Evolutionary conservation across 2,888 invertebrate species (phyloP).

Genomic region (Norana najaformis): DNA sequence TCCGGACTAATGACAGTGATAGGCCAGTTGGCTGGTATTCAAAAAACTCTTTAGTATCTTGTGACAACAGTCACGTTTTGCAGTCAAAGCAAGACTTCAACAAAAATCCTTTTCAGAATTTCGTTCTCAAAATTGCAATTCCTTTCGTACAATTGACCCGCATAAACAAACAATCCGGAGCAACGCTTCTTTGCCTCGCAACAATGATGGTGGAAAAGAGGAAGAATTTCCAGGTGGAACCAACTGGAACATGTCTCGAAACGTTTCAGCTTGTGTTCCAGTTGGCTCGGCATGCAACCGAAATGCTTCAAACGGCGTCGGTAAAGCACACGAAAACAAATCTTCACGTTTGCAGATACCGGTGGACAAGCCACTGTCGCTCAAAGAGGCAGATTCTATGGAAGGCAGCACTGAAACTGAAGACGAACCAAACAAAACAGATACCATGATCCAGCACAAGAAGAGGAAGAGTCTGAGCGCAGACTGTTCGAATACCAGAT

Average conservation of each 20-base stretch:
- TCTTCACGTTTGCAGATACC: not conserved
- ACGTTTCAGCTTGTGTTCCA: not conserved
- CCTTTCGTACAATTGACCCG: too few species aligned
- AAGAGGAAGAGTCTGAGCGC: conserved; percentile 53
- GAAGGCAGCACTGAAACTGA: conserved; percentile 47
- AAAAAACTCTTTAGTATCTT: not conserved
- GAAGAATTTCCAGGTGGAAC: not conserved
- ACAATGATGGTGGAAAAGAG: not conserved
- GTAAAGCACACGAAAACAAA: not conserved
- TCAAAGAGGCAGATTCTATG: not conserved
- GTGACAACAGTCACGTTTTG: not conserved
- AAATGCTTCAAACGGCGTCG: not conserved
- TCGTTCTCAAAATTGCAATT: too few species aligned
- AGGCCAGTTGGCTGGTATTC: not conserved
- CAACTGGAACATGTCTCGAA: not conserved
- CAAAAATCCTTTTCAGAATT: too few species aligned
- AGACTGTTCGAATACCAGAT: conserved; percentile 59
- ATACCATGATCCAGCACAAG: conserved; percentile 50
- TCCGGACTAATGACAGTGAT: not conserved
- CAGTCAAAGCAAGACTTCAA: not conserved
- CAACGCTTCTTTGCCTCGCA: not conserved
- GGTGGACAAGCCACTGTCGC: not conserved
- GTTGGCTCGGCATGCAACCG: not conserved
- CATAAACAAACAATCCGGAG: not conserved
- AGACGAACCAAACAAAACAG: conserved; percentile 27